These are phyloP conservation scores for Crenuchus spilurus DNA, from an alignment of 2,797 vertebrate species.

Conservation along the genomic window DNA sequence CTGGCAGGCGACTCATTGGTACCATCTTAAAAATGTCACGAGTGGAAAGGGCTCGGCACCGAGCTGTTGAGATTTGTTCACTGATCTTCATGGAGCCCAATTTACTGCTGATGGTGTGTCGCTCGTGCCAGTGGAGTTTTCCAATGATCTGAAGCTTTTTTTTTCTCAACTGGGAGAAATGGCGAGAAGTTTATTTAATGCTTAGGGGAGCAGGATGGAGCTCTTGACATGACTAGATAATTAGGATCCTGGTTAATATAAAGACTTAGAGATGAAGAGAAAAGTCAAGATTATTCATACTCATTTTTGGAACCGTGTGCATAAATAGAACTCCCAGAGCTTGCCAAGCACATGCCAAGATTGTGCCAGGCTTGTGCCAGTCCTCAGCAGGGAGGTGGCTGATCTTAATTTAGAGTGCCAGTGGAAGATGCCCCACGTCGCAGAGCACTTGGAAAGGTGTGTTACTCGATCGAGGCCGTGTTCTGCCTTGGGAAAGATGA, in stretches of 20 bases:
- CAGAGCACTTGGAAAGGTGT: constrained; percentile 12
- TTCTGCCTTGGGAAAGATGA: constrained; percentile 8
- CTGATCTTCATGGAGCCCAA: constrained; percentile 34
- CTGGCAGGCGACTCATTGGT: constrained; percentile 47
- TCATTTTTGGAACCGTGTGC: constrained; percentile 21
- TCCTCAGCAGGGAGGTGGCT: constrained; percentile 42
- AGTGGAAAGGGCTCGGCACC: constrained; percentile 31
- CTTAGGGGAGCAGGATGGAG: constrained; percentile 20
- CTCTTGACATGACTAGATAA: constrained; percentile 17
- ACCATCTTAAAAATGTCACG: constrained; percentile 39
- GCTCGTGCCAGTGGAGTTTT: constrained; percentile 27
- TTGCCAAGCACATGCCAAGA: constrained; percentile 12
- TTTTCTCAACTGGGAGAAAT: not conserved
- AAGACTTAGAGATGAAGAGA: constrained; percentile 10
- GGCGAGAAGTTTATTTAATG: constrained; percentile 28
- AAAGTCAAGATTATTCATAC: constrained; percentile 7
- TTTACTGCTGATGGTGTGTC: constrained; percentile 44
- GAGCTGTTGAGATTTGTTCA: constrained; percentile 43
- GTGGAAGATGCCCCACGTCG: constrained; percentile 31
- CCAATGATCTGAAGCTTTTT: constrained; percentile 31
- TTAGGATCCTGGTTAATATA: constrained; percentile 21
- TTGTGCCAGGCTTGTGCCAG: constrained; percentile 13
- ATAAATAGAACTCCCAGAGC: constrained; percentile 12
- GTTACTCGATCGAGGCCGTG: not conserved
- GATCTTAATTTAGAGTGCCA: constrained; percentile 35